phyloP scores from a whole-genome alignment of 2,888 invertebrate genomes.

The Acanthococcus lagerstroemiae region DNA sequence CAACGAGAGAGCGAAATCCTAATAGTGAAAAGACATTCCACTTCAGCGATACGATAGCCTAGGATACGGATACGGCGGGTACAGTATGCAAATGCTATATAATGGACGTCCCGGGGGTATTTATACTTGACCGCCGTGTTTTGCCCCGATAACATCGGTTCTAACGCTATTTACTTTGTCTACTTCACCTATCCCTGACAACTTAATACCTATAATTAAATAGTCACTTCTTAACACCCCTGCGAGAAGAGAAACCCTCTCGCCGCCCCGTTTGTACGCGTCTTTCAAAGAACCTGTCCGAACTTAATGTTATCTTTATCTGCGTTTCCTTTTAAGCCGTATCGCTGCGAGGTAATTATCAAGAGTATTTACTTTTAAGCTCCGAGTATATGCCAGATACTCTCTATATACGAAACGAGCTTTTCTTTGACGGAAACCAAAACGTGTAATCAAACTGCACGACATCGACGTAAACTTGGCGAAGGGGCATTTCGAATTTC shows the following conservation, averaged over 20 bases:
- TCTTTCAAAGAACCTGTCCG: constrained; percentile 26
- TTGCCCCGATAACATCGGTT: constrained; percentile 26
- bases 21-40: constrained; percentile 21
- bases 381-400: too few relatives aligned
- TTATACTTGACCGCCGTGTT: constrained; percentile 29
- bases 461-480: too few relatives aligned
- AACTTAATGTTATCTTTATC: constrained; percentile 31
- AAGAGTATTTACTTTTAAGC: constrained; percentile 29
- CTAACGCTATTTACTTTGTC: constrained; percentile 30
- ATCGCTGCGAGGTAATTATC: constrained; percentile 25
- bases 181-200: constrained; percentile 25
- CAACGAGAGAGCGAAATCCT: background rate
- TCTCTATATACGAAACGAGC: constrained; percentile 24
- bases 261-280: background rate
- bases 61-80: too few relatives aligned
- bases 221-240: constrained; percentile 30
- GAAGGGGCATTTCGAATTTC: too few relatives aligned
- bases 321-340: background rate
- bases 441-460: too few relatives aligned
- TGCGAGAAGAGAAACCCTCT: constrained; percentile 7
- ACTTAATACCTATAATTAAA: constrained; percentile 31
- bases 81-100: background rate
- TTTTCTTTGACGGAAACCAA: constrained; percentile 22
- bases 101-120: constrained; percentile 29
- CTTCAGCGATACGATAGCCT: constrained; percentile 1